phyloP scores from a whole-genome alignment of 2,113 vertebrate genomes.

The Benitochromis conjunctus region DNA sequence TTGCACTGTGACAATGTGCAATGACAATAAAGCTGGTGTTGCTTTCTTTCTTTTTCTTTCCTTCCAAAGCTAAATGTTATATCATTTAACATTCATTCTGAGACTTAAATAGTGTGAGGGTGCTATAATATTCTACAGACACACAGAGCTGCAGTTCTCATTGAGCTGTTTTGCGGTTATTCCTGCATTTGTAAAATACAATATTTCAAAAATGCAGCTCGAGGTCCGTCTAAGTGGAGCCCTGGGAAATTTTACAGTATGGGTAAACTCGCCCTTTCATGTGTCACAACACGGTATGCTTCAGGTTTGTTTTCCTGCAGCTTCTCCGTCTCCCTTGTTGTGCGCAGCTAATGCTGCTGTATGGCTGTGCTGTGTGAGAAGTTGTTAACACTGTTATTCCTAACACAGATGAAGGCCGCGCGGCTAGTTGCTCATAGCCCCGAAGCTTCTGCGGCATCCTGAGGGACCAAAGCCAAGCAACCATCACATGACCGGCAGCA shows the following conservation, averaged over 20 bases:
- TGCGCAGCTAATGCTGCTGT: conserved; percentile 11
- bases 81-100: neutral
- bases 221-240: neutral
- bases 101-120: neutral
- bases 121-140: neutral
- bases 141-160: neutral
- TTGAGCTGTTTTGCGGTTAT: neutral
- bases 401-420: conserved; percentile 51
- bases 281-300: neutral
- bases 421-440: conserved; percentile 44
- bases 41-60: too few relatives aligned
- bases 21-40: too few relatives aligned
- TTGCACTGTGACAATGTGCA: too few relatives aligned
- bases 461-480: conserved; percentile 19
- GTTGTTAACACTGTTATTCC: conserved; percentile 70
- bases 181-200: neutral
- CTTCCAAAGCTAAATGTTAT: neutral
- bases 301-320: neutral
- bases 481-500: conserved; percentile 47
- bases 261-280: neutral
- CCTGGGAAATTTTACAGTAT: neutral
- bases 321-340: neutral
- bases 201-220: neutral
- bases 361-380: conserved; percentile 33
- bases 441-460: conserved; percentile 43